Base-by-base conservation (phyloP, 2,888 invertebrate species). In the Ornithoptera alexandrae region DNA sequence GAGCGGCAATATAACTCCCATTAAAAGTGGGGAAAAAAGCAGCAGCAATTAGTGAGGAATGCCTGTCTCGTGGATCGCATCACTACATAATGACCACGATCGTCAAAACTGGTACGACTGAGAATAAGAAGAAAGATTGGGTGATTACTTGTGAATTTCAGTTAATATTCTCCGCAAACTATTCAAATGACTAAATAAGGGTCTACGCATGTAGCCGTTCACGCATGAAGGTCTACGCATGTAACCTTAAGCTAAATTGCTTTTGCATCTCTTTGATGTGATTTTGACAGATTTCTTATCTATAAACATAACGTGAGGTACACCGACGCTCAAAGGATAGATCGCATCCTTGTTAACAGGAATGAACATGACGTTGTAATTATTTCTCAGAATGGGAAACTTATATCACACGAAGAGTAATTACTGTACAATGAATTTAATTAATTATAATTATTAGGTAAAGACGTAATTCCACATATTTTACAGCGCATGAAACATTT, bases 311-410 rank as follows among this genome's bases (percentile, higher is more conserved):
- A 6, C 30, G 50, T 53, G n/a, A 68, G 62, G 2, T 56, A 67
- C 24, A n/a, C 50, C 3, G 3, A 4, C 58, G 18, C 53, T 59
- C 64, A 53, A 68, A 53, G 20, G 36, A 59, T 20, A 5, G 36
- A 22, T 53, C 15, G 24, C 6, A 60, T 59, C 53, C 60, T 68
- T 64, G 53, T 24, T n/a, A 65, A 62, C 57, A 42, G 24, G 10
- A 36, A 39, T n/a, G 39, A 22, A n/a, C 56, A 17, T 39, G 17
- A 20, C 22, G 1, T 50, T 22, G 8, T 62, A 50, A 22, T 62
- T 46, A 62, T 62, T 62, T 22, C 42, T 62, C 46, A 46, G 17
- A 50, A 15, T 50, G 50, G 10, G 15, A 2, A 10, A 39, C 10
- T 30, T 30, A 30, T 30, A 30, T 30, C 30, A 10, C 8, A 39